These are phyloP conservation scores for Seriola dumerili DNA, from an alignment of 2,113 vertebrate species.

Conservation along the genomic window DNA sequence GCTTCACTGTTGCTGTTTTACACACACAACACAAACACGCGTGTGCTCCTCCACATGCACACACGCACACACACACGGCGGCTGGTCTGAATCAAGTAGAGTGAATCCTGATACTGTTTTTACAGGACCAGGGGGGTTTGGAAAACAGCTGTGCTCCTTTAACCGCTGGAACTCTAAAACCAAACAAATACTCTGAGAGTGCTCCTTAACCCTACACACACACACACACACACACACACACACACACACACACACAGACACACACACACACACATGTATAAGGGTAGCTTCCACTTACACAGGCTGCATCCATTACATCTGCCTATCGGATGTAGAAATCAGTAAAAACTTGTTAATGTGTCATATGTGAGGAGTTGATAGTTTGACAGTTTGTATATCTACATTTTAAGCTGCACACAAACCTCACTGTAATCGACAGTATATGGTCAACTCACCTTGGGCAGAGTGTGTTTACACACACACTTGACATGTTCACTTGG, in stretches of 20 bases:
- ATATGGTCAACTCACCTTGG: neutral
- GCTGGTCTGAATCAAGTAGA: constrained; percentile 61
- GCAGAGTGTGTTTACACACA: constrained; percentile 39
- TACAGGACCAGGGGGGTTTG: constrained; percentile 62
- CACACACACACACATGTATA: constrained; percentile 11
- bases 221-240: constrained; percentile 9
- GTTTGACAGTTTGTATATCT: constrained; percentile 44
- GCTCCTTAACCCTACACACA: constrained; percentile 37
- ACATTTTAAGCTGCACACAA: constrained; percentile 28
- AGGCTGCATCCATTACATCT: constrained; percentile 16
- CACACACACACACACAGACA: constrained; percentile 18
- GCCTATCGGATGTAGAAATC: constrained; percentile 38
- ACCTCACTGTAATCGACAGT: constrained; percentile 8
- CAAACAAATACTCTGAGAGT: constrained; percentile 69
- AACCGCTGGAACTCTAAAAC: constrained; percentile 63
- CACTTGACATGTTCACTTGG: constrained; percentile 35
- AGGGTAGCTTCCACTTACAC: constrained; percentile 3
- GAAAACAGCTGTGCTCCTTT: constrained; percentile 67
- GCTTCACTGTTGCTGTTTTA: constrained; percentile 47
- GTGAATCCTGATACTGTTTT: constrained; percentile 78
- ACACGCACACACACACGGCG: constrained; percentile 29
- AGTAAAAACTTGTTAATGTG: constrained; percentile 44
- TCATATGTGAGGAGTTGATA: constrained; percentile 42
- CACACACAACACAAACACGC: constrained; percentile 23
- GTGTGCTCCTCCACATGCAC: constrained; percentile 5